Evolutionary conservation across 2,888 invertebrate genomes (phyloP), one percentile per base, ranked within the genome.

Genomic region (Drosophila buzzatii): DNA sequence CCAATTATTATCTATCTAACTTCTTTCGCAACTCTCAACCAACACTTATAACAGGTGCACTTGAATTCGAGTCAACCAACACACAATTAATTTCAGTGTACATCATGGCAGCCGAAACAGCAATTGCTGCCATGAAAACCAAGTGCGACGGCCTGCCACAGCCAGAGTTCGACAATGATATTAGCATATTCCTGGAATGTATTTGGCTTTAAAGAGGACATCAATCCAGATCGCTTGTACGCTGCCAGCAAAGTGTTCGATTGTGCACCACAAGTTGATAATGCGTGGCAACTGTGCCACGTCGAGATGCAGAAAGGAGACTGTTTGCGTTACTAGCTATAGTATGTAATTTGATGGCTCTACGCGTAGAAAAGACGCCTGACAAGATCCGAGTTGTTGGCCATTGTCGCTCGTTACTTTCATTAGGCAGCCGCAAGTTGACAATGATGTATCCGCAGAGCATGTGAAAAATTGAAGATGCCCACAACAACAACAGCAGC

Each of bases 391-490:
- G 73, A 84, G 73, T 69, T 69, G 79, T 82, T 87, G 82, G 67
- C 77, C 83, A 69, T 69, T 71, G 89, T 65, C 70, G 83, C 77
- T 83, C 86, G 86, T 87, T 89, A 89, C 84, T 89, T 84, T 84
- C 89, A 84, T 84, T 84, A 84, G 87, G 82, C 70, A 70, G 70
- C 56, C 70, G 70, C 70, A 87, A 78, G 83, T 82, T 91, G 90
- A 90, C 91, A 90, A 84, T 91, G 91, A 90, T 87, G 90, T 81
- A 91, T 91, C 80, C 89, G 79, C 76, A 64, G 76, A 84, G 84
- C 82, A 91, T 90, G 91, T 90, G 91, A 90, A 85, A 85, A 90
- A 86, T 85, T 85, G 76, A 76, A 85, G 81, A 73, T 63, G 68
- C 72, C 53, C 20, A n/a, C 65, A 62, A 45, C 56, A 67, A 49